A percentile compares a stretch with the other conserved stretches of the same genome.
These are phyloP conservation scores for Leptoclinus maculatus DNA, from an alignment of 2,797 vertebrate genomes.

Conservation along the genomic window DNA sequence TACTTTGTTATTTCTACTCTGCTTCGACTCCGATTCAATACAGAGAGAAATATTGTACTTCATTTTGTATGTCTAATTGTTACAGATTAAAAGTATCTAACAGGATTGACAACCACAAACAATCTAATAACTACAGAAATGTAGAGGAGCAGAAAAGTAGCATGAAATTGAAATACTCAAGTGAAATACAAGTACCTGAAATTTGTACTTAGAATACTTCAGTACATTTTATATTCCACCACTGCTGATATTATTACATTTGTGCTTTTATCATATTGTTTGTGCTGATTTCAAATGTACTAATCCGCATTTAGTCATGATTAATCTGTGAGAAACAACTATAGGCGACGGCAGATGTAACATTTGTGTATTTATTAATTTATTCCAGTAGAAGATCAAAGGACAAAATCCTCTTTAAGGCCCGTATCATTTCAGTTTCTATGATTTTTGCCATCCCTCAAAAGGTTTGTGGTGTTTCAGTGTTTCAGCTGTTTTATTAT, in stretches of 20 bases:
- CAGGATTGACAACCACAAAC: too few species aligned
- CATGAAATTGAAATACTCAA: not conserved
- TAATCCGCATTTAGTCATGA: slow-evolving; percentile 23
- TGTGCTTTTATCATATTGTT: not conserved
- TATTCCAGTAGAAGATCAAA: too few species aligned
- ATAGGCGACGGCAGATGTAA: not conserved
- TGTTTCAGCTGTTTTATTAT: too few species aligned
- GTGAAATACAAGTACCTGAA: not conserved
- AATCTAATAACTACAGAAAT: not conserved
- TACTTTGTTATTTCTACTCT: not conserved
- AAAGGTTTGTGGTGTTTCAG: not conserved
- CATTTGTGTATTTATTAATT: not conserved
- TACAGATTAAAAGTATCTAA: too few species aligned
- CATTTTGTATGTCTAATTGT: too few species aligned
- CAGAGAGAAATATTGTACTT: not conserved
- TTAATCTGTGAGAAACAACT: slow-evolving; percentile 6
- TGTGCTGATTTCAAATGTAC: not conserved
- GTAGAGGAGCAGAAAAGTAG: not conserved
- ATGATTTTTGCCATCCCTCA: not conserved
- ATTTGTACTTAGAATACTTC: not conserved
- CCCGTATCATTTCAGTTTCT: too few species aligned
- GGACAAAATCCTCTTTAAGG: too few species aligned
- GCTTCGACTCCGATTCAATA: not conserved
- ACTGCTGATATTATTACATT: not conserved
- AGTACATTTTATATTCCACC: not conserved